A percentile compares a stretch with the other conserved stretches of the same genome.
Evolutionary conservation across 2,797 vertebrate genomes (phyloP).

Genomic region (Poeciliopsis infans): DNA sequence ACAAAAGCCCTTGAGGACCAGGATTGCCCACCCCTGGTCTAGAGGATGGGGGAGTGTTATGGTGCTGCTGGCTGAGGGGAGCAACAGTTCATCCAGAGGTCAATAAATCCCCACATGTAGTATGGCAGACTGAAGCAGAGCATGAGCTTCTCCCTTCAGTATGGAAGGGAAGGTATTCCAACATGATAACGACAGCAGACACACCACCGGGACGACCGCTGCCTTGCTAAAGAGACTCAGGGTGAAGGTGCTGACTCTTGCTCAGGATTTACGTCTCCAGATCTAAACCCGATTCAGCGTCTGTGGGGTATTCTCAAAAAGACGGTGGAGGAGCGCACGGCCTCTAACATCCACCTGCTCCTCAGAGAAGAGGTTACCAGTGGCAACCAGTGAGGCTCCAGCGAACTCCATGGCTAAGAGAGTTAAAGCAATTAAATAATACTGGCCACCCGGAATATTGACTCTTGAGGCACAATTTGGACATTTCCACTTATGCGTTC

Average conservation of each 20-base stretch:
- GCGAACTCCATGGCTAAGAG: neutral
- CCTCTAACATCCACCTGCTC: neutral
- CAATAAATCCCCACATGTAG: neutral
- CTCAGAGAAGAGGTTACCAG: neutral
- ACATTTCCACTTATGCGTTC: neutral
- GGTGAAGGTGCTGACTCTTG: neutral
- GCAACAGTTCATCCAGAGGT: neutral
- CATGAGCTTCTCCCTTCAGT: neutral
- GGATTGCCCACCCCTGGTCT: too few species aligned
- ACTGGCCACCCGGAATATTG: neutral
- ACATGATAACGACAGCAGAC: neutral
- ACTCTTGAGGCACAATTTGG: neutral
- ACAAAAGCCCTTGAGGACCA: too few species aligned
- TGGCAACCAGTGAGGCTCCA: neutral
- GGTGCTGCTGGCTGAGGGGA: neutral
- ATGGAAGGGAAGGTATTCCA: neutral
- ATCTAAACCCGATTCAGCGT: neutral
- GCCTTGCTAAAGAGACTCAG: neutral
- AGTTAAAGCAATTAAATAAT: neutral
- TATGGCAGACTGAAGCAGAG: neutral
- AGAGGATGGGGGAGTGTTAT: neutral
- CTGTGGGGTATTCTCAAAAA: neutral
- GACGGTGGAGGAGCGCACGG: neutral
- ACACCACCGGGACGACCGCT: neutral
- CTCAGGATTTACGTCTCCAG: neutral